Evolutionary conservation across 2,113 vertebrate genomes (phyloP), one percentile per base, ranked within the genome.

Genomic region (Prionailurus viverrinus): DNA sequence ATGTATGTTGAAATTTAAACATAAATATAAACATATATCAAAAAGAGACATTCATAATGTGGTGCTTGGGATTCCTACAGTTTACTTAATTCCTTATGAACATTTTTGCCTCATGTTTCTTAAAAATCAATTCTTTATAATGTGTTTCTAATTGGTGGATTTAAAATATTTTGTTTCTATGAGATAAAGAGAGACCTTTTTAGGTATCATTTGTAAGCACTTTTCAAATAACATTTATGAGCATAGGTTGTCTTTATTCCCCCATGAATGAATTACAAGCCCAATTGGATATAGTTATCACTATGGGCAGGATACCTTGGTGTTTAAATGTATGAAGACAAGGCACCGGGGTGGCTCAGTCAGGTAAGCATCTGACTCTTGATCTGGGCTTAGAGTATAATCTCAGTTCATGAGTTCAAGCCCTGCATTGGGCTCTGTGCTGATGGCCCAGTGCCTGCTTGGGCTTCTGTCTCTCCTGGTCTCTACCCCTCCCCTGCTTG

Each of bases 171-270:
- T 95, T 65, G 23, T 88, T 93, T 96, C 61, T 91, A 58, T 88
- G 63, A 91, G 19, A 90, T 55, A 84, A 31, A 89, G 1, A 45
- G n/a, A 73, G 55, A 78, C 23, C 6, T 73, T 85, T 88, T 39
- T 1, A n/a, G 45, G 31, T 74, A 23, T 33, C 82, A 91, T 93
- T 69, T 63, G 18, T 55, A 65, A 93, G 58, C 7, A 92, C n/a
- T 95, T 92, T 88, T 83, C 29, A 81, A 82, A 53, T 91, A 71
- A 95, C 36, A 73, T 74, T 92, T 81, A 73, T 94, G 27, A 84
- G 33, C 33, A 39, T n/a, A 79, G 31, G 19, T 91, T 79, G 48
- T 96, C 21, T 74, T 80, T 82, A 90, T 81, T 86, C 3, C 12
- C 4, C 76, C 23, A 73, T 87, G 80, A 65, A 45, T 83, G n/a